Evolutionary conservation across 2,797 vertebrate species (phyloP), one percentile per base, ranked within the genome.

Genomic region (Urocyon cinereoargenteus): DNA sequence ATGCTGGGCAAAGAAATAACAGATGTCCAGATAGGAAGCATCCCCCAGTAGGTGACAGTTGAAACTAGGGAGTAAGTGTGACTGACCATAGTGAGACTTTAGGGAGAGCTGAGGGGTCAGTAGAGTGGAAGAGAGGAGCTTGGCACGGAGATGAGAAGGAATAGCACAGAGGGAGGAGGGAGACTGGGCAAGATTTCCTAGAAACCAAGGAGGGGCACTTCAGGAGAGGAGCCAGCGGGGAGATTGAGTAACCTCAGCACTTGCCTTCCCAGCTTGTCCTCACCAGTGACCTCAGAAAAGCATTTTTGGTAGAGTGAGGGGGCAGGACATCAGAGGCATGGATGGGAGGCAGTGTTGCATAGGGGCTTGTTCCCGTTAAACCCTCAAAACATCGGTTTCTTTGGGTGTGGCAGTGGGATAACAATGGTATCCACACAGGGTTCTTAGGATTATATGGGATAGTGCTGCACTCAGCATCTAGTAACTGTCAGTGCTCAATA

Each of bases 271-370:
- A 22, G 87, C 22, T 45, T 68, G 45, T 45, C 45, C 1, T 66
- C 40, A 2, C 7, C 1, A 57, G 11, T 19, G 72, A 36, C 57
- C 68, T 84, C 19, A 24, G 85, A n/a, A 45, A 16, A 53, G 68
- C 78, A 6, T 13, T 5, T 16, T 22, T 28, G 66, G 53, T 49
- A 26, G 16, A 24, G 49, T 15, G 36, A 36, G 89, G 36, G 36
- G 26, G 0, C 16, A 0, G 8, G 85, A 57, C 10, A 53, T 22
- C 24, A 1, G 62, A 34, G 55, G 51, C 13, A 1, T 3, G 26
- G 14, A 3, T 5, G 18, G 51, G 12, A 36, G 64, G 11, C 26
- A 31, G 31, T 0, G 18, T 1, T 3, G 45, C 1, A 2, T 3
- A 9, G n/a, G 26, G 57, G 13, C 73, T 93, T 34, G 5, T 64